Base-by-base conservation (phyloP, 1,140 invertebrate genomes). In the Aradophagus sp. region DNA sequence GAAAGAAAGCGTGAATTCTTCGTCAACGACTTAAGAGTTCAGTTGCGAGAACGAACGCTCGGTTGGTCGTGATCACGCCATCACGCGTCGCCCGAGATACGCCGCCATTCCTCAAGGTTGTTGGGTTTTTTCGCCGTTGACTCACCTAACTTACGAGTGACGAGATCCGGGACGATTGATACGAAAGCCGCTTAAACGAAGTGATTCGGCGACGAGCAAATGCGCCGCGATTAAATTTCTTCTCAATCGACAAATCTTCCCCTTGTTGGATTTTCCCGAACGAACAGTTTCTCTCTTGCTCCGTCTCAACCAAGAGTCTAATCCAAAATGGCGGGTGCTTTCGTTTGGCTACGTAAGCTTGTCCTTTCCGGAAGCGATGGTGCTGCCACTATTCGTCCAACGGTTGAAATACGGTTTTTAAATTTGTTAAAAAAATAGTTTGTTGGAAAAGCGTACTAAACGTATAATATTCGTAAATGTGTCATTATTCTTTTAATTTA, bases 91-190 rank as follows among this genome's bases (percentile, higher is more conserved):
- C 11, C 6, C 14, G 13, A 32, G n/a, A n/a, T n/a, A n/a, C n/a
- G n/a, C n/a, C n/a, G n/a, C n/a, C n/a, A n/a, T n/a, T n/a, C n/a
- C n/a, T n/a, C n/a, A n/a, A n/a, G n/a, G n/a, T n/a, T n/a, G n/a
- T n/a, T n/a, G n/a, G n/a, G n/a, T n/a, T n/a, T n/a, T 19, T 61
- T 44, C 56, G 39, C 58, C 58, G 58, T 36, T 35, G 47, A 62
- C 58, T 62, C 58, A 62, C 58, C 58, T 62, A 62, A 62, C 58
- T 62, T 62, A 62, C 58, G 26, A 42, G 11, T 35, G 58, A 7
- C 44, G 58, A 42, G 3, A 31, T 52, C 58, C 58, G 50, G 45
- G 58, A 62, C 38, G 55, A 58, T 12, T 36, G 56, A 10, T 48
- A 41, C 27, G 29, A 61, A 42, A 59, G 41, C 55, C 55, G 42